Percentiles rank a stretch among this genome's conserved stretches.
Conservation (phyloP, 2,888 invertebrate species). For the Orthosia gracilis region DNA sequence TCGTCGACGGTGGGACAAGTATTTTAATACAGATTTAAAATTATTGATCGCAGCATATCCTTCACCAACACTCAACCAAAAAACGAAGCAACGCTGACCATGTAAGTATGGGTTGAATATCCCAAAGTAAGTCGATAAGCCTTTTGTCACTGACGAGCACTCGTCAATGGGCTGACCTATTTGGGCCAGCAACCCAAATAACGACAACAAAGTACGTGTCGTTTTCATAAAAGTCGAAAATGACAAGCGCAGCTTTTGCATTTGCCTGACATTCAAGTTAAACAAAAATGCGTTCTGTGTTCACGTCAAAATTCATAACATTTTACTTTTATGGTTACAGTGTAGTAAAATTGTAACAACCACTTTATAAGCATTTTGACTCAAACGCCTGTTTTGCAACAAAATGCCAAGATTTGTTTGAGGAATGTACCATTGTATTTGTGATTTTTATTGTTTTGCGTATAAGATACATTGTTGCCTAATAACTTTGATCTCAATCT, state of each 20-base stretch:
- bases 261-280: not conserved
- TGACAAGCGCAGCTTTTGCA: constrained; percentile 28
- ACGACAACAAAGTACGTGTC: constrained; percentile 26
- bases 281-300: constrained; percentile 27
- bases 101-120: constrained; percentile 1
- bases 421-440: not conserved
- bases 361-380: constrained; percentile 29
- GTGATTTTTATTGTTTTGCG: not conserved
- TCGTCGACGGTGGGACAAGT: too few relatives aligned
- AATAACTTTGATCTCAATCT: not conserved
- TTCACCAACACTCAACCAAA: not conserved
- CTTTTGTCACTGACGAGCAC: constrained; percentile 23
- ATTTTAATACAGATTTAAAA: too few relatives aligned
- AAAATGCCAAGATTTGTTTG: constrained; percentile 19
- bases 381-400: constrained; percentile 5
- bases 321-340: constrained; percentile 31
- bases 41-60: too few relatives aligned
- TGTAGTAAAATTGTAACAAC: constrained; percentile 41
- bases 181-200: constrained; percentile 41
- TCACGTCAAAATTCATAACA: constrained; percentile 42
- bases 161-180: constrained; percentile 42
- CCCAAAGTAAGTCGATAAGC: not conserved
- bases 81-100: not conserved
- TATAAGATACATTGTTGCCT: too few relatives aligned
- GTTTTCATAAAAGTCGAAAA: constrained; percentile 33